Evolutionary conservation across 2,888 invertebrate genomes (phyloP).

Genomic region (Drosophila dives): DNA sequence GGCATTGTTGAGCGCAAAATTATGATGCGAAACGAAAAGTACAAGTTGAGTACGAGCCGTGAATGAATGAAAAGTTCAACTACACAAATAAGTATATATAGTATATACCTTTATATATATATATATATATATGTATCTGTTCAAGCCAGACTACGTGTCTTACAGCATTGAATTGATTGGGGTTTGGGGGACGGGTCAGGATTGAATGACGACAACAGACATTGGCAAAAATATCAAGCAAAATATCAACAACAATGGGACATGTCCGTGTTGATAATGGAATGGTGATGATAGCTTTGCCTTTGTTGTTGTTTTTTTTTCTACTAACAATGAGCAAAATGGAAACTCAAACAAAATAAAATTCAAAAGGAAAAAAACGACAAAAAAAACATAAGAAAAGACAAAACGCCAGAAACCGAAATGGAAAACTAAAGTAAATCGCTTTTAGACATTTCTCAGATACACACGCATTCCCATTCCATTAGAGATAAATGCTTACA

Average conservation of each 20-base stretch:
- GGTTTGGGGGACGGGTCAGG: slow-evolving; percentile 5
- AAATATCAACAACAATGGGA: slow-evolving; percentile 49
- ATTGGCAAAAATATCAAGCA: slow-evolving; percentile 50
- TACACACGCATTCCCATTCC: slow-evolving; percentile 47
- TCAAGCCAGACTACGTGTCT: slow-evolving; percentile 36
- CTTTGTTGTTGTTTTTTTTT: slow-evolving; percentile 10
- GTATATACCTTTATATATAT: slow-evolving; percentile 7
- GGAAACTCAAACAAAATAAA: slow-evolving; percentile 70
- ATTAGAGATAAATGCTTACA: slow-evolving; percentile 15
- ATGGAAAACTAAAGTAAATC: slow-evolving; percentile 66
- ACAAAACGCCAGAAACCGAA: slow-evolving; percentile 51
- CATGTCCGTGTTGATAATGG: slow-evolving; percentile 68
- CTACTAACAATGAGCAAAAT: slow-evolving; percentile 52
- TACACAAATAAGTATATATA: slow-evolving; percentile 12
- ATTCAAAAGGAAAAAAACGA: slow-evolving; percentile 28
- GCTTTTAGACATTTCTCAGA: slow-evolving; percentile 67
- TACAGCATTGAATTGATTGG: slow-evolving; percentile 8
- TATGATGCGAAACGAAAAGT: slow-evolving; percentile 79
- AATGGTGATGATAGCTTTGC: slow-evolving; percentile 60
- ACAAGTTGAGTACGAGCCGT: slow-evolving; percentile 60
- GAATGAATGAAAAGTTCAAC: slow-evolving; percentile 62
- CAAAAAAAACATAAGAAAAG: slow-evolving; percentile 20
- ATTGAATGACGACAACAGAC: slow-evolving; percentile 28
- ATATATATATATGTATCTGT: slow-evolving; percentile 5
- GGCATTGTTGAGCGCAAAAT: slow-evolving; percentile 62